Percentiles rank a stretch among this genome's conserved stretches.
phyloP scores from a whole-genome alignment of 2,888 invertebrate species.

The Noctuana brunneofusca region DNA sequence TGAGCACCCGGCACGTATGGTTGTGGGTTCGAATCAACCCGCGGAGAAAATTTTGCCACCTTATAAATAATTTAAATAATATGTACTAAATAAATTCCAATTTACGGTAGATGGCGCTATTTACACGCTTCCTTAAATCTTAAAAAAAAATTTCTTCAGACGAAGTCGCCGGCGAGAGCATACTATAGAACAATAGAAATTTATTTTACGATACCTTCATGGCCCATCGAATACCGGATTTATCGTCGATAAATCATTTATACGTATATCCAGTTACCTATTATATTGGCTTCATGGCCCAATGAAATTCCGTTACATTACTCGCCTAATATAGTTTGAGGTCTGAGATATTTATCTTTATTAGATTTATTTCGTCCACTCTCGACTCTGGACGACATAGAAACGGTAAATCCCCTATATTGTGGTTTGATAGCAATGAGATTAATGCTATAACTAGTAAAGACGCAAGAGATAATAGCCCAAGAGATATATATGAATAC shows the following conservation, averaged over 20 bases:
- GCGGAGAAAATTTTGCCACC: too few relatives aligned
- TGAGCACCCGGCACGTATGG: too few relatives aligned
- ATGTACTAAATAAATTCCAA: too few relatives aligned
- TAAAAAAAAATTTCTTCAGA: too few relatives aligned
- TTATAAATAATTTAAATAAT: too few relatives aligned
- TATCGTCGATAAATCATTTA: slow-evolving; percentile 41
- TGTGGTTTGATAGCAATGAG: too few relatives aligned
- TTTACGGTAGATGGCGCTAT: too few relatives aligned
- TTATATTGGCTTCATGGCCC: slow-evolving; percentile 41
- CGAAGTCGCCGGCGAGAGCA: not conserved
- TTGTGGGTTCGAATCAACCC: too few relatives aligned
- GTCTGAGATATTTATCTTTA: slow-evolving; percentile 26
- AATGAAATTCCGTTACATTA: slow-evolving; percentile 40
- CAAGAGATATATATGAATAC: too few relatives aligned
- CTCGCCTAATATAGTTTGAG: slow-evolving; percentile 34
- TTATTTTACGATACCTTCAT: slow-evolving; percentile 38
- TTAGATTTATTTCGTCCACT: slow-evolving; percentile 13
- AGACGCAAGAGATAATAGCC: too few relatives aligned
- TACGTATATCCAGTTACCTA: slow-evolving; percentile 35
- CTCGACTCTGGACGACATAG: not conserved
- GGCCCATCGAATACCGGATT: slow-evolving; percentile 36
- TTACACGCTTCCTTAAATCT: too few relatives aligned
- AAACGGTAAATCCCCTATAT: not conserved
- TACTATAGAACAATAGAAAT: slow-evolving; percentile 21
- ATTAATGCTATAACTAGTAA: too few relatives aligned